These are phyloP conservation scores for Leuciscus idus DNA, from an alignment of 2,113 vertebrate genomes.

Conservation along the genomic window DNA sequence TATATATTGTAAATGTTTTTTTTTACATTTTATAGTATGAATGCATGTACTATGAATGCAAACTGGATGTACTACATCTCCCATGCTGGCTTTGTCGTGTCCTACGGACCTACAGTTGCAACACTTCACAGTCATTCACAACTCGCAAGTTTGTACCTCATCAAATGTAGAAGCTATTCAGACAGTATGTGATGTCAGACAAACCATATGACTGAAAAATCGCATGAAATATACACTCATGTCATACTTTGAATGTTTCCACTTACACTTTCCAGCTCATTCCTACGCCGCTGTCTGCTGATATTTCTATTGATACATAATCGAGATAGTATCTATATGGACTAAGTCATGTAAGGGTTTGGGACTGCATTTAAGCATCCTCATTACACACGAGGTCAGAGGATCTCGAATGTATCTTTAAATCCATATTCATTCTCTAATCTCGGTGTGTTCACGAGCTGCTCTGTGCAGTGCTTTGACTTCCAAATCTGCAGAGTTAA, in stretches of 20 bases:
- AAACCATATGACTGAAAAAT: neutral
- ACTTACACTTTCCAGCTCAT: neutral
- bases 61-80: too few relatives aligned
- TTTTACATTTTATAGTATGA: too few relatives aligned
- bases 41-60: too few relatives aligned
- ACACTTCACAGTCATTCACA: too few relatives aligned
- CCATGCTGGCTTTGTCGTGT: too few relatives aligned
- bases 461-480: constrained; percentile 55
- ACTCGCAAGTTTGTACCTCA: neutral
- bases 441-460: constrained; percentile 44
- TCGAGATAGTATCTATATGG: neutral
- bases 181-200: neutral
- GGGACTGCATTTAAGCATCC: constrained; percentile 56
- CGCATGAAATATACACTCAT: neutral
- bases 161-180: neutral
- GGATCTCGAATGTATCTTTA: constrained; percentile 56
- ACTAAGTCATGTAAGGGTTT: constrained; percentile 27
- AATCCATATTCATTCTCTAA: constrained; percentile 64
- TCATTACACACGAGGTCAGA: constrained; percentile 48
- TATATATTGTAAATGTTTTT: too few relatives aligned
- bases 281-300: neutral
- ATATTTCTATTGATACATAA: neutral
- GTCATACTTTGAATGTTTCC: neutral
- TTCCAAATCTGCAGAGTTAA: constrained; percentile 68
- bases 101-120: too few relatives aligned